phyloP scores from a whole-genome alignment of 2,113 vertebrate species.

The Nothobranchius kuhntae region DNA sequence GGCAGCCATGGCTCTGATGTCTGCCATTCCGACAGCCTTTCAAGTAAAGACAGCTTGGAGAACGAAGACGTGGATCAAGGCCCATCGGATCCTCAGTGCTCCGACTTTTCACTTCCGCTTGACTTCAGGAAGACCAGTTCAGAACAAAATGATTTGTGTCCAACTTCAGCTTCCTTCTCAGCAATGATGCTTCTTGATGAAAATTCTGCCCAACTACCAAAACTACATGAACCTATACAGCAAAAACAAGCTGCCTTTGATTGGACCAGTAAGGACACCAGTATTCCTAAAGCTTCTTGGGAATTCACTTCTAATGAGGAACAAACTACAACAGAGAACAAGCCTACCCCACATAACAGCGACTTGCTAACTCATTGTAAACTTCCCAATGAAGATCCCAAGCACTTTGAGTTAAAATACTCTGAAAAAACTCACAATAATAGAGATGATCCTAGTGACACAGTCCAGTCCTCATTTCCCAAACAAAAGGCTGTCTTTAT shows the following conservation, averaged over 20 bases:
- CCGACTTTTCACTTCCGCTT: slow-evolving; percentile 54
- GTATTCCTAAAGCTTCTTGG: slow-evolving; percentile 53
- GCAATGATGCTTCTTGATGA: slow-evolving; percentile 65
- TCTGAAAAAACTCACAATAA: slow-evolving; percentile 41
- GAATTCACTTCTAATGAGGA: slow-evolving; percentile 24
- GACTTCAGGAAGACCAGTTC: slow-evolving; percentile 59
- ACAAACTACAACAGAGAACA: slow-evolving; percentile 16
- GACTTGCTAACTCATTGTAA: slow-evolving; percentile 38
- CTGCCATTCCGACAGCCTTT: slow-evolving; percentile 83
- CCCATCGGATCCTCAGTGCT: slow-evolving; percentile 42
- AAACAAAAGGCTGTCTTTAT: slow-evolving; percentile 66
- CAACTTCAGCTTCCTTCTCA: slow-evolving; percentile 61
- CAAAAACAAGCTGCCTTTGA: slow-evolving; percentile 52
- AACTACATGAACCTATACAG: slow-evolving; percentile 50
- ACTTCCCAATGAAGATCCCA: slow-evolving; percentile 6
- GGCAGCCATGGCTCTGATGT: slow-evolving; percentile 78
- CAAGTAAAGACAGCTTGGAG: slow-evolving; percentile 91
- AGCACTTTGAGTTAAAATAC: slow-evolving; percentile 17
- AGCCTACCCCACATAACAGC: slow-evolving; percentile 23
- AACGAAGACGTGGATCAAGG: slow-evolving; percentile 72
- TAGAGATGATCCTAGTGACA: slow-evolving; percentile 48
- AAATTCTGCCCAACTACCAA: slow-evolving; percentile 52
- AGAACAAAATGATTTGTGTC: slow-evolving; percentile 38
- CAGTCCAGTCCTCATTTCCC: slow-evolving; percentile 57
- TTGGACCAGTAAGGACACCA: slow-evolving; percentile 44